A percentile compares a stretch with the other conserved stretches of the same genome.
Evolutionary conservation across 2,797 vertebrate species (phyloP).

Genomic region (Crax fasciolata): DNA sequence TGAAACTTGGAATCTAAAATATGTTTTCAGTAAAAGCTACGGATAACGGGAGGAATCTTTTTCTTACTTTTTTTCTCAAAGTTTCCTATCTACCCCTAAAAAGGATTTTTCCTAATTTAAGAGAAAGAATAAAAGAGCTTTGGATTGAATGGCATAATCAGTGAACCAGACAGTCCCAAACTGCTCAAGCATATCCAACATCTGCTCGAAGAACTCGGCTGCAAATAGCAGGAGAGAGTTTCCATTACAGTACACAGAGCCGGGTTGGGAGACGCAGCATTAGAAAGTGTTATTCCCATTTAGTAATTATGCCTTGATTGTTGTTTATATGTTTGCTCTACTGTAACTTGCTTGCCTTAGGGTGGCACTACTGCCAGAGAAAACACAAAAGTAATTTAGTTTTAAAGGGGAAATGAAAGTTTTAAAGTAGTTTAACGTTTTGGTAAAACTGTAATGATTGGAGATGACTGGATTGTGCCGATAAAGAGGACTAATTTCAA

Average conservation of each 20-base stretch:
- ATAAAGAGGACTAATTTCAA: conserved; percentile 81
- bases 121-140: conserved; percentile 32
- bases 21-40: conserved; percentile 29
- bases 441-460: conserved; percentile 79
- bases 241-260: conserved; percentile 60
- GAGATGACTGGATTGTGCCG: conserved; percentile 77
- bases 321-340: conserved; percentile 82
- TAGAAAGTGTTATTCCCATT: conserved; percentile 72
- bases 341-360: conserved; percentile 80
- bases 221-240: conserved; percentile 62
- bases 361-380: conserved; percentile 76
- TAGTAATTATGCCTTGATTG: conserved; percentile 83
- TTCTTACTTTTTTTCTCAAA: conserved; percentile 6
- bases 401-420: conserved; percentile 86
- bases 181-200: conserved; percentile 61
- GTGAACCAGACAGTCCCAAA: conserved; percentile 64
- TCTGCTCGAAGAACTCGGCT: conserved; percentile 42
- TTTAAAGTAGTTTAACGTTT: conserved; percentile 85
- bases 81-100: conserved; percentile 10
- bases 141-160: conserved; percentile 65
- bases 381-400: conserved; percentile 83
- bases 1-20: conserved; percentile 30
- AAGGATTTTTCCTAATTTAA: conserved; percentile 66
- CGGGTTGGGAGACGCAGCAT: conserved; percentile 43
- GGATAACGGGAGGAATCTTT: conserved; percentile 16